These are phyloP conservation scores for Glaucopsyche alexis DNA, from an alignment of 2,888 invertebrate genomes.

Conservation along the genomic window DNA sequence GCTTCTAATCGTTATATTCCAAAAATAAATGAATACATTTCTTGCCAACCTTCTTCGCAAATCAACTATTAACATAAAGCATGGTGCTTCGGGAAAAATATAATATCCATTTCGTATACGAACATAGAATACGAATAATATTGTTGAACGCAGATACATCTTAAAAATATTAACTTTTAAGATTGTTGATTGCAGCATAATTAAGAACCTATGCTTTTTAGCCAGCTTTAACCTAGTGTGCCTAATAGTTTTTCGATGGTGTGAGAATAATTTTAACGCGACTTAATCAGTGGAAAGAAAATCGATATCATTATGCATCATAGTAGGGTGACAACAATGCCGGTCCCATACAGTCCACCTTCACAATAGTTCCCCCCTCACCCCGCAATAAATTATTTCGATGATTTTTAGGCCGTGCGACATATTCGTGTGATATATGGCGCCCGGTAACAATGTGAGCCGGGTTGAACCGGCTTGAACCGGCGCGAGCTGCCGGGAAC, in stretches of 20 bases:
- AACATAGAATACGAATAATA: too few species aligned
- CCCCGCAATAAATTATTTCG: conserved; percentile 59
- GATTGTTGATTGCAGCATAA: too few species aligned
- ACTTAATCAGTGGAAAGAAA: conserved; percentile 19
- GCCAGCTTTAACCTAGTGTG: too few species aligned
- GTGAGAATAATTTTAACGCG: background rate
- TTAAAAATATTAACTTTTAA: too few species aligned
- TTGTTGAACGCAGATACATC: too few species aligned
- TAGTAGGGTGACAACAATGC: conserved; percentile 42
- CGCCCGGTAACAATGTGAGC: conserved; percentile 61
- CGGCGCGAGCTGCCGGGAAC: conserved; percentile 39
- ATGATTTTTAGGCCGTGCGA: conserved; percentile 73
- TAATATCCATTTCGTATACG: too few species aligned
- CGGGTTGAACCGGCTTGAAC: conserved; percentile 41
- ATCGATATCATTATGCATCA: conserved; percentile 30
- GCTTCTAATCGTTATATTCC: too few species aligned
- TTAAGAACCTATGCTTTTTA: too few species aligned
- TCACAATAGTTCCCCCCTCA: conserved; percentile 64
- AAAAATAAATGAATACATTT: too few species aligned
- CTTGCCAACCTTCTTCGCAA: too few species aligned
- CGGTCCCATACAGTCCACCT: conserved; percentile 47
- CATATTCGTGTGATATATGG: conserved; percentile 72
- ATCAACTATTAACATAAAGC: too few species aligned
- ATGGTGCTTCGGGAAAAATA: too few species aligned
- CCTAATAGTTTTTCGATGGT: background rate